phyloP scores from a whole-genome alignment of 2,113 vertebrate genomes.

The Kryptolebias marmoratus region DNA sequence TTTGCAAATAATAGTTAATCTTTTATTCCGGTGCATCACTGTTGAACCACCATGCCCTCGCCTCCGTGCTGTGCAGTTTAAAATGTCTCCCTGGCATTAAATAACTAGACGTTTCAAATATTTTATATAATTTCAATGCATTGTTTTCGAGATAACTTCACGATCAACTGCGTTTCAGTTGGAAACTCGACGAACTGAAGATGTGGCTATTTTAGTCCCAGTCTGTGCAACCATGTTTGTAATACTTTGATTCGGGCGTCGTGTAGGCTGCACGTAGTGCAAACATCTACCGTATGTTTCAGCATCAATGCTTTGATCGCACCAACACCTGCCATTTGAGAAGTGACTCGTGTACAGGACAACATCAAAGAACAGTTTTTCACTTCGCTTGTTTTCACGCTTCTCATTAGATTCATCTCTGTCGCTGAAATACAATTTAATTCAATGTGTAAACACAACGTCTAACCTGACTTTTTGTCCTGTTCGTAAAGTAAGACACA shows the following conservation, averaged over 20 bases:
- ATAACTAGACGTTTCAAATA: no score
- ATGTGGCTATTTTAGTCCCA: background rate
- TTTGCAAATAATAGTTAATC: slow-evolving; percentile 3
- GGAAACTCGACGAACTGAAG: background rate
- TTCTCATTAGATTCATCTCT: slow-evolving; percentile 1
- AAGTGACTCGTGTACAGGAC: slow-evolving; percentile 10
- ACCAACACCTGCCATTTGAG: slow-evolving; percentile 13
- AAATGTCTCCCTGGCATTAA: background rate
- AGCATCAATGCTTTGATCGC: slow-evolving; percentile 12
- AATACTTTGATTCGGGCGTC: background rate
- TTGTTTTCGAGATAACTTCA: background rate
- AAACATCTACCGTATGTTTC: background rate
- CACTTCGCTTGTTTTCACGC: slow-evolving; percentile 1
- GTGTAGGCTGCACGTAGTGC: background rate
- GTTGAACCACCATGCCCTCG: slow-evolving; percentile 1
- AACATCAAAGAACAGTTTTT: slow-evolving; percentile 22
- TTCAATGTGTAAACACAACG: background rate
- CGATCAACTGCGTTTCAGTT: background rate
- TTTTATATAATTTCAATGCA: no score
- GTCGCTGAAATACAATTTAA: background rate
- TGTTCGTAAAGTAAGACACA: no score
- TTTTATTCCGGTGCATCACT: background rate
- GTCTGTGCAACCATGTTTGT: background rate
- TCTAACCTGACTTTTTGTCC: background rate
- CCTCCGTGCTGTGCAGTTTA: background rate